phyloP scores from a whole-genome alignment of 2,888 invertebrate genomes.

The Aspidapion aeneum region DNA sequence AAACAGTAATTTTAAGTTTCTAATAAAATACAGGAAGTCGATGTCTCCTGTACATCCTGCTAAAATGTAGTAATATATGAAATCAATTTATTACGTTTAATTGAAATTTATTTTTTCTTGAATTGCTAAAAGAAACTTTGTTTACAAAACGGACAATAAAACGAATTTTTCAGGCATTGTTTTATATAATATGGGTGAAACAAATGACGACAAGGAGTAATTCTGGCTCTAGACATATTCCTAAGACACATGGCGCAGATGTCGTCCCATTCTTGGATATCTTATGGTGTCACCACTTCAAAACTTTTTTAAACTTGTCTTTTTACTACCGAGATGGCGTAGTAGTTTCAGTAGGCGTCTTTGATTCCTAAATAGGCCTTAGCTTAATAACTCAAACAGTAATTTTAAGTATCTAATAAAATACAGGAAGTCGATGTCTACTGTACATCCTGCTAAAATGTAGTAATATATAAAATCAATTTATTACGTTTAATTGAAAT shows the following conservation, averaged over 20 bases:
- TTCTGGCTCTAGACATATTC: slow-evolving; percentile 64
- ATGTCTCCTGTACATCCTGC: too few relatives aligned
- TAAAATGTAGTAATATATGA: too few relatives aligned
- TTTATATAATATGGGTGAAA: slow-evolving; percentile 76
- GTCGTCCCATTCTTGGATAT: slow-evolving; percentile 65
- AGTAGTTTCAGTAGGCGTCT: slow-evolving; percentile 41
- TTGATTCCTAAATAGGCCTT: slow-evolving; percentile 42
- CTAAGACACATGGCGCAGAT: slow-evolving; percentile 76
- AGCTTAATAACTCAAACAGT: slow-evolving; percentile 39
- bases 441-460: slow-evolving; percentile 41
- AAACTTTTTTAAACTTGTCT: slow-evolving; percentile 40
- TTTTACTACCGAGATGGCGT: slow-evolving; percentile 38
- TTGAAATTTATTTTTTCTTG: too few relatives aligned
- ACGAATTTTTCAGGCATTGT: slow-evolving; percentile 64
- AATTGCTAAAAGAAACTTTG: slow-evolving; percentile 42
- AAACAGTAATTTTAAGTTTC: too few relatives aligned
- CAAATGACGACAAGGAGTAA: slow-evolving; percentile 76
- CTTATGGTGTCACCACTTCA: slow-evolving; percentile 58
- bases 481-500: too few relatives aligned
- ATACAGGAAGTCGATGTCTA: slow-evolving; percentile 27
- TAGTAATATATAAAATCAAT: too few relatives aligned
- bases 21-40: too few relatives aligned
- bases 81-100: too few relatives aligned
- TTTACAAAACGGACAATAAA: slow-evolving; percentile 74
- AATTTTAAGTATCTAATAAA: slow-evolving; percentile 31